Conservation (phyloP, 2,797 vertebrate species). For the Prunella strophiata region DNA sequence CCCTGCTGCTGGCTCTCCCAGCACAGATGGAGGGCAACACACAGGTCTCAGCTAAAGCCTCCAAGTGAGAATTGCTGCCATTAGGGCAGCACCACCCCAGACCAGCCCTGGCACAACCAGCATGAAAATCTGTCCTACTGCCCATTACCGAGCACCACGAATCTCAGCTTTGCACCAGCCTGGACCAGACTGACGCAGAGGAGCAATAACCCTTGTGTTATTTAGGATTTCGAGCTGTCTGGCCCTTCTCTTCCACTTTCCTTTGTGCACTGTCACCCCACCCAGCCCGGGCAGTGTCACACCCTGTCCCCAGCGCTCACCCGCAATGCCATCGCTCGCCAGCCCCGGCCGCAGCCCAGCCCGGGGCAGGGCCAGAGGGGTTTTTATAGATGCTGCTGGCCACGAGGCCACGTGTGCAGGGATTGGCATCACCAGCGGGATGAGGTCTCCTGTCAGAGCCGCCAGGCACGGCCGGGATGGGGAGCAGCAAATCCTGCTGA, state of each 20-base stretch:
- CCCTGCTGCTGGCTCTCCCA: not conserved
- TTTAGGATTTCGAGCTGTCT: not conserved
- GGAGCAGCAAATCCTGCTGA: not conserved
- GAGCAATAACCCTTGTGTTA: fast-evolving
- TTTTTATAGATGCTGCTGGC: not conserved
- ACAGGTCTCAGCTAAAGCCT: not conserved
- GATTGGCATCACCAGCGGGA: not conserved
- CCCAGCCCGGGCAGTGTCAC: not conserved
- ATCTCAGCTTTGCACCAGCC: not conserved
- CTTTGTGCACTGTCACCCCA: fast-evolving
- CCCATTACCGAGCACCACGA: fast-evolving
- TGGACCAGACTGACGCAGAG: fast-evolving
- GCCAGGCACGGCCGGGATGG: fast-evolving
- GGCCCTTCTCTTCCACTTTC: fast-evolving
- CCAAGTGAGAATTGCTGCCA: not conserved
- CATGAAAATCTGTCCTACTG: not conserved
- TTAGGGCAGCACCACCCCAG: not conserved
- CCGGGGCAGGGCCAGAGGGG: fast-evolving
- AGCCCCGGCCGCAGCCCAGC: fast-evolving
- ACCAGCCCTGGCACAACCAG: not conserved
- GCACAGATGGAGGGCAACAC: fast-evolving
- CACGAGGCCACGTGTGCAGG: not conserved
- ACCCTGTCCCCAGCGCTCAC: not conserved
- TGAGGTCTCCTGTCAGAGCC: not conserved
- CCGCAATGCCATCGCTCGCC: not conserved